Percentiles rank a stretch among this genome's conserved stretches.
Evolutionary conservation across 2,113 vertebrate genomes (phyloP).

Genomic region (Apus apus): DNA sequence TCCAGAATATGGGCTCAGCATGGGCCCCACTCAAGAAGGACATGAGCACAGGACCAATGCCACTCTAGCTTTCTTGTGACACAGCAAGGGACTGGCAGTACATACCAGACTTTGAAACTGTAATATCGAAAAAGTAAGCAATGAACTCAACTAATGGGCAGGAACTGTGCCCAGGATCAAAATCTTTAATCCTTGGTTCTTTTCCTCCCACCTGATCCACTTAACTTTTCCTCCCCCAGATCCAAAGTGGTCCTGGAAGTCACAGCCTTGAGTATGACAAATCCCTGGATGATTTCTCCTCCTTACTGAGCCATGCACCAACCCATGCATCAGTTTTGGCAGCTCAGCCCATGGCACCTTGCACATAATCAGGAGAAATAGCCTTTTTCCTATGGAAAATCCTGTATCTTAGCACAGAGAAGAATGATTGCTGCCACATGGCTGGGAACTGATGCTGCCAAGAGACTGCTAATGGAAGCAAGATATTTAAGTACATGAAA

Average conservation of each 20-base stretch:
- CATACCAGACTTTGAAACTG: background rate
- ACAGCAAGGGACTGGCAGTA: background rate
- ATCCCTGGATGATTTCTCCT: background rate
- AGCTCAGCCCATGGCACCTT: background rate
- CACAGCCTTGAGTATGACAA: background rate
- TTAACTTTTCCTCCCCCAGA: background rate
- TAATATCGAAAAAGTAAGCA: background rate
- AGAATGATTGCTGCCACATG: slow-evolving; percentile 11
- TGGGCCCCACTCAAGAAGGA: background rate
- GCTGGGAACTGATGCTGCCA: background rate
- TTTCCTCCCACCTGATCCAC: background rate
- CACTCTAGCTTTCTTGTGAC: background rate
- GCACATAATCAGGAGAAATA: background rate
- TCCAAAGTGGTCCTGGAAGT: background rate
- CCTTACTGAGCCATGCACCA: background rate
- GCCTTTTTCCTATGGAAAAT: slow-evolving; percentile 21
- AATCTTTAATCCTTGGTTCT: background rate
- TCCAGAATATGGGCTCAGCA: background rate
- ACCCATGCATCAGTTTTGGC: background rate
- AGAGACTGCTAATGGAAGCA: background rate
- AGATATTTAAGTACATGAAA: background rate
- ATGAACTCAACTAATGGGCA: background rate
- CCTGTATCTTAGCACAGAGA: background rate
- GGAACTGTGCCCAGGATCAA: background rate
- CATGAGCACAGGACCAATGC: accelerated